phyloP scores from a whole-genome alignment of 2,888 invertebrate species.

The Diaperis boleti region DNA sequence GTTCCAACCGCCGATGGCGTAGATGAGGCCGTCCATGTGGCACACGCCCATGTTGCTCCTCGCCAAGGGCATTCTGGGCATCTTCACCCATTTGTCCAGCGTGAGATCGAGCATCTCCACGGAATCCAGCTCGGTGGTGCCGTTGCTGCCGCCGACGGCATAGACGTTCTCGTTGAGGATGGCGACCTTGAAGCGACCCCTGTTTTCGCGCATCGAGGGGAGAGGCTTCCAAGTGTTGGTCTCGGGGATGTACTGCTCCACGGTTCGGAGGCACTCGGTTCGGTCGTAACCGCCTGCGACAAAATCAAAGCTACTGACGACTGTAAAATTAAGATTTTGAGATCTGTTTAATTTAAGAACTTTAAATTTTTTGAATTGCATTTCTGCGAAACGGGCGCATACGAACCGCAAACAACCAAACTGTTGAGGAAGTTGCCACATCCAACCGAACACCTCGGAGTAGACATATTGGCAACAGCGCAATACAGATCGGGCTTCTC shows the following conservation, averaged over 20 bases:
- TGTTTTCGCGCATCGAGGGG: conserved; percentile 78
- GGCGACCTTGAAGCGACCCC: conserved; percentile 85
- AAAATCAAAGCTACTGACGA: too few relatives aligned
- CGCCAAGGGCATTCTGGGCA: conserved; percentile 72
- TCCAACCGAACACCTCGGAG: conserved; percentile 81
- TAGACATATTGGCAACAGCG: conserved; percentile 73
- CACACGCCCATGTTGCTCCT: conserved; percentile 80
- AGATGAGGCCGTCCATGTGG: conserved; percentile 74
- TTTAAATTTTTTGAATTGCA: too few relatives aligned
- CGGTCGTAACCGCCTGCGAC: conserved; percentile 81
- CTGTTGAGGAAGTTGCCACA: conserved; percentile 77
- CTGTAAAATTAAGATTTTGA: too few relatives aligned
- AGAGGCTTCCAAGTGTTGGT: conserved; percentile 78
- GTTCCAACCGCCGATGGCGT: conserved; percentile 85
- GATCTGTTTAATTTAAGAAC: too few relatives aligned
- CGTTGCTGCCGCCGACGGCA: conserved; percentile 87
- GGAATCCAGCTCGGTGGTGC: conserved; percentile 81
- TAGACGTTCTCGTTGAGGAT: conserved; percentile 77
- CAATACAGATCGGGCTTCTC: conserved; percentile 72
- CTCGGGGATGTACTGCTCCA: conserved; percentile 80
- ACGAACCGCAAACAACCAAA: conserved; percentile 82
- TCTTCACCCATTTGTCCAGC: conserved; percentile 64
- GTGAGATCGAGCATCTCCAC: conserved; percentile 74
- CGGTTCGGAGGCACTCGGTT: conserved; percentile 82
- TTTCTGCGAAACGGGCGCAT: too few relatives aligned